phyloP scores from a whole-genome alignment of 1,140 invertebrate species.

The Brachionus sp. region DNA sequence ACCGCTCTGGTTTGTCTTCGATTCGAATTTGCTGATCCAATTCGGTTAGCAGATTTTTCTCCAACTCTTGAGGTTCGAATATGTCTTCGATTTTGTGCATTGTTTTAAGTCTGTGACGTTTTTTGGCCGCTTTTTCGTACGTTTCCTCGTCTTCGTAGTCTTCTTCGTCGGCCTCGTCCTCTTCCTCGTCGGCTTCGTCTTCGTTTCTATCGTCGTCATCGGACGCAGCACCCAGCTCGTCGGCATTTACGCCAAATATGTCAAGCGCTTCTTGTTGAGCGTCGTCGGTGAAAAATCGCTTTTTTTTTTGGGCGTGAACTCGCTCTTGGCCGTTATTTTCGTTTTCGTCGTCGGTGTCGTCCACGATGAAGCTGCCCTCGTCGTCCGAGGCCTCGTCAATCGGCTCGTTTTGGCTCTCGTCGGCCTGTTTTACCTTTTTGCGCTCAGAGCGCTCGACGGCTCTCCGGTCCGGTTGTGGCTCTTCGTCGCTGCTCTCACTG shows the following conservation, averaged over 20 bases:
- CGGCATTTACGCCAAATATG: conserved; percentile 96
- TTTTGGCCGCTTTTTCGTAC: conserved; percentile 77
- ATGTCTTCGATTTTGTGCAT: conserved; percentile 61
- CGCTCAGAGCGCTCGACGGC: neutral
- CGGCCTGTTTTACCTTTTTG: neutral
- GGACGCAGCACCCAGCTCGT: conserved; percentile 84
- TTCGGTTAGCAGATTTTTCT: conserved; percentile 90
- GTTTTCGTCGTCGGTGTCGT: conserved; percentile 20
- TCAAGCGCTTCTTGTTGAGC: conserved; percentile 96
- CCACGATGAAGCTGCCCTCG: conserved; percentile 23
- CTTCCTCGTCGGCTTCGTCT: conserved; percentile 62
- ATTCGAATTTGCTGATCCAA: conserved; percentile 76
- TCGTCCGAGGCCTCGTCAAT: neutral
- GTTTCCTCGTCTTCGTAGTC: conserved; percentile 67
- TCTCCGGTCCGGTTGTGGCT: neutral
- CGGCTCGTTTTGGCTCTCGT: neutral
- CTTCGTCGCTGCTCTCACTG: conserved; percentile 21
- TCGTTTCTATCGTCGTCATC: conserved; percentile 81
- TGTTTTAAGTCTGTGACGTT: conserved; percentile 51
- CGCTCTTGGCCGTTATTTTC: neutral
- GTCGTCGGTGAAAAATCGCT: conserved; percentile 8
- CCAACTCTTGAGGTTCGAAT: conserved; percentile 94
- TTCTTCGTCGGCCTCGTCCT: conserved; percentile 59
- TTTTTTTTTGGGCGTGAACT: neutral
- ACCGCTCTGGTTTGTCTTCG: conserved; percentile 62